phyloP scores from a whole-genome alignment of 2,888 invertebrate species.

The Phlogophora meticulosa region DNA sequence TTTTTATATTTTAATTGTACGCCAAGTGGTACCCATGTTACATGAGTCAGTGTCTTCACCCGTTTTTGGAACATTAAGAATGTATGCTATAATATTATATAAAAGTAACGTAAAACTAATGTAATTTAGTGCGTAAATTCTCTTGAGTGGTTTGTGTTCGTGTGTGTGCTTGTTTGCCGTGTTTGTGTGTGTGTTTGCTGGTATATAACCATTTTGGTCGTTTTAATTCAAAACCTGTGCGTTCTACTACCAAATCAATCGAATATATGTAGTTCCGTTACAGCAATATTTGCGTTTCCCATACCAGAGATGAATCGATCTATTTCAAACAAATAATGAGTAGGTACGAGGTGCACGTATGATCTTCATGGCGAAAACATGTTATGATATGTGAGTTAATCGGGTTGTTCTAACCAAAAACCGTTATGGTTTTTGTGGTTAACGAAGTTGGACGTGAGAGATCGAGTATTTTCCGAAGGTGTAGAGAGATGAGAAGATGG shows the following conservation, averaged over 20 bases:
- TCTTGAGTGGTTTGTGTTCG: too few relatives aligned
- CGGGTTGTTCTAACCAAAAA: conserved; percentile 6
- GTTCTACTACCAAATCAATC: conserved; percentile 25
- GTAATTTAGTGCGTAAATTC: too few relatives aligned
- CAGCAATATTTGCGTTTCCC: conserved; percentile 39
- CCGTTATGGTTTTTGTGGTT: conserved; percentile 9
- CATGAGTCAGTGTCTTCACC: too few relatives aligned
- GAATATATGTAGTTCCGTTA: conserved; percentile 17
- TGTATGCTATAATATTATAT: too few relatives aligned
- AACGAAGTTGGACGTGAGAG: not conserved
- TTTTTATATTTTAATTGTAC: too few relatives aligned
- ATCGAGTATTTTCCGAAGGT: not conserved
- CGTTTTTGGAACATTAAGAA: too few relatives aligned
- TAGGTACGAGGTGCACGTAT: conserved; percentile 12
- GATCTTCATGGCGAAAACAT: conserved; percentile 16
- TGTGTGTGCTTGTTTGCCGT: too few relatives aligned
- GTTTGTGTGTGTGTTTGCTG: too few relatives aligned
- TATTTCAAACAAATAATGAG: conserved; percentile 33
- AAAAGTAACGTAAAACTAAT: too few relatives aligned
- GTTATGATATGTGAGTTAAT: conserved; percentile 30
- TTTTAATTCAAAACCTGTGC: conserved; percentile 30
- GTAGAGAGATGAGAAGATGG: too few relatives aligned
- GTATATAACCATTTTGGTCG: too few relatives aligned
- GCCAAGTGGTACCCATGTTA: too few relatives aligned
- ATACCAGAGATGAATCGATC: conserved; percentile 44